Conservation (phyloP, 2,888 invertebrate species). For the Apamea epomidion region DNA sequence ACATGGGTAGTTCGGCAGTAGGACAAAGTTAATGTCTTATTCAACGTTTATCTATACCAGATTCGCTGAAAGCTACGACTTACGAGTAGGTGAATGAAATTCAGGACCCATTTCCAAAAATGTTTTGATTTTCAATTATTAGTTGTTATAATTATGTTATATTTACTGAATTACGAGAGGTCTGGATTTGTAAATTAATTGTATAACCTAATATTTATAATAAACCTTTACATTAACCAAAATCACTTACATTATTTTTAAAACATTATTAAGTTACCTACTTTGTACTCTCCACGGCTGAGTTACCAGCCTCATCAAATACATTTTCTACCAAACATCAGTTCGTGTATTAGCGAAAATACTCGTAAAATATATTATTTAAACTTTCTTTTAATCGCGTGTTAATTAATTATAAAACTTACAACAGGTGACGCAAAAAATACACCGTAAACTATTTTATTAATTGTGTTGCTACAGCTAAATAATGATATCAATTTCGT, state of each 20-base stretch:
- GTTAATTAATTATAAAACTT: constrained; percentile 45
- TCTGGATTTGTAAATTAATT: no score
- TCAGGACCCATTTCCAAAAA: not conserved
- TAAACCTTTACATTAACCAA: not conserved
- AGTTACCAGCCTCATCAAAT: constrained; percentile 31
- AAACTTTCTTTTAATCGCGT: constrained; percentile 50
- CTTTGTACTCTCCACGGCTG: not conserved
- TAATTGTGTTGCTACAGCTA: constrained; percentile 46
- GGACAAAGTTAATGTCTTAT: not conserved
- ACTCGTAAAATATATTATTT: constrained; percentile 27
- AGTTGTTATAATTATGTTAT: no score
- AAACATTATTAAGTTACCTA: not conserved
- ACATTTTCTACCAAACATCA: constrained; percentile 33
- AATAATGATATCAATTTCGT: constrained; percentile 54
- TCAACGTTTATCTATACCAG: not conserved
- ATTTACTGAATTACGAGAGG: no score
- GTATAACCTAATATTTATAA: not conserved
- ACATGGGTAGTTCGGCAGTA: not conserved
- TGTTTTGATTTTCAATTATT: not conserved
- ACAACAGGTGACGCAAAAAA: constrained; percentile 42
- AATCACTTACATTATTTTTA: not conserved
- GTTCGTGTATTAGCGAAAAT: constrained; percentile 16
- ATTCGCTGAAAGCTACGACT: no score
- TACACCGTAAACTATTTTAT: constrained; percentile 30
- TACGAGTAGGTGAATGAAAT: no score